Percentiles rank a stretch among this genome's conserved stretches.
These are phyloP conservation scores for Arge pagana DNA, from an alignment of 2,888 invertebrate species.

Conservation along the genomic window DNA sequence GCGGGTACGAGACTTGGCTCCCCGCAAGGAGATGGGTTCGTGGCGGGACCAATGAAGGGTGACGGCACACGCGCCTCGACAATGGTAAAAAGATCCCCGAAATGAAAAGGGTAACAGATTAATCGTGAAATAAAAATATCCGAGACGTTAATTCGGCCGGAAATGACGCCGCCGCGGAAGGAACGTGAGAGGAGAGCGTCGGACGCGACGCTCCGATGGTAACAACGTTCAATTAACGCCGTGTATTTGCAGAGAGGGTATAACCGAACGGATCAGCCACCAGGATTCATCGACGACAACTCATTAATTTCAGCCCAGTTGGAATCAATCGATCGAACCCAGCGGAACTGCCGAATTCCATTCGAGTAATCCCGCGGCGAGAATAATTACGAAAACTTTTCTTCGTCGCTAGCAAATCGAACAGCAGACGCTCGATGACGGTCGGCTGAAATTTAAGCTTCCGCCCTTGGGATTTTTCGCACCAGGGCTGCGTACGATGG, in stretches of 20 bases:
- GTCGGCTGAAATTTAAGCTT: no score
- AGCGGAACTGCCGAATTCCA: no score
- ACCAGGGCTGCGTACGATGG: constrained; percentile 41
- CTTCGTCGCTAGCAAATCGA: no score
- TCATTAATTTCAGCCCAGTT: no score
- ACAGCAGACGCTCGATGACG: no score
- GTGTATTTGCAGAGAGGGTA: not conserved
- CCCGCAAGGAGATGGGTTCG: constrained; percentile 10
- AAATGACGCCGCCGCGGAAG: constrained; percentile 1
- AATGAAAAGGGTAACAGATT: constrained; percentile 21
- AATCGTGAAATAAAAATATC: constrained; percentile 17
- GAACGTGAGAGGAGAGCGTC: not conserved
- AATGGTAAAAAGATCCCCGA: constrained; percentile 9
- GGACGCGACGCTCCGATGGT: no score
- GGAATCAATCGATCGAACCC: no score
- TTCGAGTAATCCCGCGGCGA: no score
- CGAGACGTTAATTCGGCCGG: constrained; percentile 7
- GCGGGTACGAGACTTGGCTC: constrained; percentile 12
- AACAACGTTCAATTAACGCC: constrained; percentile 6
- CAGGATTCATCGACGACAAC: no score
- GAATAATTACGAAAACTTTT: no score
- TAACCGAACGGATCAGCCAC: not conserved
- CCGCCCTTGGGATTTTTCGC: no score
- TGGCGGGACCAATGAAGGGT: constrained; percentile 10
- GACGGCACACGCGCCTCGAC: constrained; percentile 13